phyloP scores from a whole-genome alignment of 2,113 vertebrate species.

The cat (Felis catus) region F.catus_Fca126_mat1.0 CM031423.1:19072001-19072500 shows the following conservation, averaged over 20 bases:
- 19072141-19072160: background rate
- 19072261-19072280: background rate
- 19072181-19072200: background rate
- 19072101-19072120: background rate
- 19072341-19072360: background rate
- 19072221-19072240: background rate
- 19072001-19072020: background rate
- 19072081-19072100: background rate
- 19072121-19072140: background rate
- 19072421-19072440: background rate
- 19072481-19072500: background rate
- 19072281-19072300: background rate
- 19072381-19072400: background rate
- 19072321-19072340: background rate
- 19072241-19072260: background rate
- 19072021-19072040: background rate
- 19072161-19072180: background rate
- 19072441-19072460: background rate
- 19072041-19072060: background rate
- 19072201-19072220: background rate
- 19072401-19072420: background rate
- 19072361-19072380: background rate
- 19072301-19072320: background rate
- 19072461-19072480: background rate
- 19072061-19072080: background rate